Evolutionary conservation across 2,113 vertebrate genomes (phyloP), one percentile per base, ranked within the genome.

Genomic region (Phaetusa simplex): DNA sequence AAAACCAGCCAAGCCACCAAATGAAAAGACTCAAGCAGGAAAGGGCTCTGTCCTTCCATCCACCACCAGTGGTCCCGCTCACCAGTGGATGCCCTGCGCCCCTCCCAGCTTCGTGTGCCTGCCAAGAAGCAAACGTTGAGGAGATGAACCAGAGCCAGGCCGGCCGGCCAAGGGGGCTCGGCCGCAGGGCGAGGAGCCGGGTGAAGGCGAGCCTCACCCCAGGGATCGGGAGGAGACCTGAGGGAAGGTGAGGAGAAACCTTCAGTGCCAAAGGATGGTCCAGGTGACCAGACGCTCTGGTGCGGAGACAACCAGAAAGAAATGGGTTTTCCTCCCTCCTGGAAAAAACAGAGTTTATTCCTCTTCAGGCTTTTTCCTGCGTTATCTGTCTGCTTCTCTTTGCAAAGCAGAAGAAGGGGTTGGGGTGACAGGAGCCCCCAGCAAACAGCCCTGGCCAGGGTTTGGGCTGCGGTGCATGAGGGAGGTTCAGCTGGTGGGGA

Each of bases 261-360:
- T 56, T 58, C 62, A 38, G 2, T 24, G 9, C 49, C 1, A 0
- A 59, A 80, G 13, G 12, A 40, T 9, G 15, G 12, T 58, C 50
- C 1, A 2, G 29, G 27, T n/a, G 59, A 73, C 49, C 38, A 59
- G 66, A 52, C 0, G 1, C 45, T 59, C 30, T 2, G 2, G 49
- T 42, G 26, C 50, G 36, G 49, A 77, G 40, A 20, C 26, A 71
- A 50, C 12, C 17, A 19, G 49, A 71, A 64, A 36, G 30, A 62
- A 84, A 76, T 17, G 8, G 6, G 47, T 4, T 64, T 49, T 78
- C 30, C 11, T 76, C 30, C 19, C 21, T 50, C 7, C 55, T 43
- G 36, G 17, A 49, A 56, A 32, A 55, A 62, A n/a, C 1, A 34
- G 27, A 26, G 9, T 43, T 91, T 71, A 36, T 64, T 77, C 15